phyloP scores from a whole-genome alignment of 2,797 vertebrate genomes.

The Argya squamiceps region DNA sequence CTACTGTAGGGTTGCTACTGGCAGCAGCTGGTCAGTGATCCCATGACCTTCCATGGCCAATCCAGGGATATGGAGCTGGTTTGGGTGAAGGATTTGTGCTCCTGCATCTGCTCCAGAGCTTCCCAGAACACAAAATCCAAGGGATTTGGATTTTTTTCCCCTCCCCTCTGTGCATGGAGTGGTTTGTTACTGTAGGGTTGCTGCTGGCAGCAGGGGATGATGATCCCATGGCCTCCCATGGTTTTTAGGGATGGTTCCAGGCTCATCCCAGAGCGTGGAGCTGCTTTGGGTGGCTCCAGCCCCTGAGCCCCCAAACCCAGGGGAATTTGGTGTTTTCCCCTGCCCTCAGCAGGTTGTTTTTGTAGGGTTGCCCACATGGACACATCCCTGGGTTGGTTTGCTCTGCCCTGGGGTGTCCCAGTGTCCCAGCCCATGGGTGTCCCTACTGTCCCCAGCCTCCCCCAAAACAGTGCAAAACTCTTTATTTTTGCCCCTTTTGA shows the following conservation, averaged over 20 bases:
- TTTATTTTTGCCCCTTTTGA: neutral
- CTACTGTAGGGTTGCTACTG: too few relatives aligned
- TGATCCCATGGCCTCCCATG: fast-evolving
- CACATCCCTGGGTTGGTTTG: fast-evolving
- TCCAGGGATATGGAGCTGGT: too few relatives aligned
- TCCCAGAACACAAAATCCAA: neutral
- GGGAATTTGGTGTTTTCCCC: neutral
- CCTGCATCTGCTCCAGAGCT: too few relatives aligned
- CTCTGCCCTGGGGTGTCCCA: neutral
- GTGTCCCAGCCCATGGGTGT: too few relatives aligned
- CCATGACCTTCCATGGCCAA: too few relatives aligned
- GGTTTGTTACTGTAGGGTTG: neutral
- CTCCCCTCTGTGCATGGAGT: too few relatives aligned
- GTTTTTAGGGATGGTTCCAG: neutral
- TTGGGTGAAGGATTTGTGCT: too few relatives aligned
- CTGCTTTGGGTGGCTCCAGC: neutral
- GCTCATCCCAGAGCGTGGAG: fast-evolving
- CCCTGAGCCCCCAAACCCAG: fast-evolving
- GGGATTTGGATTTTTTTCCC: neutral
- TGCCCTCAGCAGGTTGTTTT: neutral
- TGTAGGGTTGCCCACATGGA: neutral
- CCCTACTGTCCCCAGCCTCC: neutral
- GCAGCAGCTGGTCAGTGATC: neutral
- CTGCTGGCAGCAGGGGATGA: neutral
- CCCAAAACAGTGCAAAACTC: neutral